Conservation (phyloP, 2,113 vertebrate genomes). For the Proterorhinus semilunaris region DNA sequence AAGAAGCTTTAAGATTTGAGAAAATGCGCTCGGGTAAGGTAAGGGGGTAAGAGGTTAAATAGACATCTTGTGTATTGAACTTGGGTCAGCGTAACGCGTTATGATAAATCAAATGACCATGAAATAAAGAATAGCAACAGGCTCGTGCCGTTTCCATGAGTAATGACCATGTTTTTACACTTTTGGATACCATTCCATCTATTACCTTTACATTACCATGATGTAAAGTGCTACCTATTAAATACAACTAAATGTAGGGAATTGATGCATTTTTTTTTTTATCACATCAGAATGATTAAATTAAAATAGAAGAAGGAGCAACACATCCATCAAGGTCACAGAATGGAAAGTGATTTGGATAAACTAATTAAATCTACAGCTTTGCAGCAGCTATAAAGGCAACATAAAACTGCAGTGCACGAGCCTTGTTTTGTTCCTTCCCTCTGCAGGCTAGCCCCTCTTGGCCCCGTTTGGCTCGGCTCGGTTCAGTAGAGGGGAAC, state of each 20-base stretch:
- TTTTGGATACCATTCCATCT: too few relatives aligned
- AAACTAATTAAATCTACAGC: conserved; percentile 30
- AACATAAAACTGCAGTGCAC: conserved; percentile 25
- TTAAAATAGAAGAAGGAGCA: conserved; percentile 15
- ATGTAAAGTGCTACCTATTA: too few relatives aligned
- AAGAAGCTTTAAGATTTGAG: too few relatives aligned
- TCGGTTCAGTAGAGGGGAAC: conserved; percentile 55
- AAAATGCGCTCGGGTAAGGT: too few relatives aligned
- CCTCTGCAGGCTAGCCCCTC: conserved; percentile 47
- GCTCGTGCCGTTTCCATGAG: too few relatives aligned
- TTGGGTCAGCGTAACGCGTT: too few relatives aligned
- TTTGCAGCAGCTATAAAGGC: conserved; percentile 18
- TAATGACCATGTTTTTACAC: too few relatives aligned
- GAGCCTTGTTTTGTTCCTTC: conserved; percentile 23
- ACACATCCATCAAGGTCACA: conserved; percentile 25
- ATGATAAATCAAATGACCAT: too few relatives aligned
- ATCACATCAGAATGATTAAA: conserved; percentile 3
- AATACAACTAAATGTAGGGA: not conserved
- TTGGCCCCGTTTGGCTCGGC: conserved; percentile 32
- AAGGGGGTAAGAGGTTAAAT: too few relatives aligned
- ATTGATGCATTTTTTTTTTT: not conserved
- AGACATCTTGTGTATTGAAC: too few relatives aligned
- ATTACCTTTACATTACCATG: too few relatives aligned
- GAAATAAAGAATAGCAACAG: too few relatives aligned
- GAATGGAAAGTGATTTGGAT: conserved; percentile 25